These are phyloP conservation scores for Eulemur macaco DNA, from an alignment of 2,113 vertebrate species.

Conservation along the genomic window DNA sequence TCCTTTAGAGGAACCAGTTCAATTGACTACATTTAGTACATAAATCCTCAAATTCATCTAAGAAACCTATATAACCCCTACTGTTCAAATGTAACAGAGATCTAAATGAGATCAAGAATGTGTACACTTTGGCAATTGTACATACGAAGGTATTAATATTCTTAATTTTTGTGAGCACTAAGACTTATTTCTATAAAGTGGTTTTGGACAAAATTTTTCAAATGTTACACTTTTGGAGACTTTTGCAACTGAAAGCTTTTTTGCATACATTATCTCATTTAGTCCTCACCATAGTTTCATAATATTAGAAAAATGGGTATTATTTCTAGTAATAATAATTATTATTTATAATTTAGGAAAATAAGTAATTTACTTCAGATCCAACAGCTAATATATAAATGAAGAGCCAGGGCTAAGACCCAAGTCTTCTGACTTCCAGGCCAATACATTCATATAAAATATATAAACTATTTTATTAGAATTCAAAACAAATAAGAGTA, in stretches of 20 bases:
- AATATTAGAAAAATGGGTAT: neutral
- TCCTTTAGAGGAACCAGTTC: slow-evolving; percentile 57
- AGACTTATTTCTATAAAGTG: neutral
- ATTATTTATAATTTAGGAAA: slow-evolving; percentile 12
- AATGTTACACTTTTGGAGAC: neutral
- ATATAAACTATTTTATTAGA: neutral
- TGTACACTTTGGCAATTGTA: neutral
- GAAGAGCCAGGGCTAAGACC: neutral
- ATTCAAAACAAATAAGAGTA: neutral
- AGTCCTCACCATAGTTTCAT: neutral
- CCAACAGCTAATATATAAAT: neutral
- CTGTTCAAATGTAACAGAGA: slow-evolving; percentile 20
- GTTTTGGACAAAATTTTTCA: neutral
- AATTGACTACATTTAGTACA: slow-evolving; percentile 51
- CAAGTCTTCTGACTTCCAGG: neutral
- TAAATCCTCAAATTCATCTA: slow-evolving; percentile 54
- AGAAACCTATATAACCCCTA: slow-evolving; percentile 33
- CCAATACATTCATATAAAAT: neutral
- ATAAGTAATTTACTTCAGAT: neutral
- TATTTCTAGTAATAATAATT: slow-evolving; percentile 5
- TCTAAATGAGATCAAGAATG: slow-evolving; percentile 48
- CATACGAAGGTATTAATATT: neutral
- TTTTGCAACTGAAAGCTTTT: neutral
- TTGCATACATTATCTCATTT: neutral
- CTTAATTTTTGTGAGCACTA: neutral